Base-by-base conservation (phyloP, 2,113 vertebrate species). In the Macquaria ambigua region DNA sequence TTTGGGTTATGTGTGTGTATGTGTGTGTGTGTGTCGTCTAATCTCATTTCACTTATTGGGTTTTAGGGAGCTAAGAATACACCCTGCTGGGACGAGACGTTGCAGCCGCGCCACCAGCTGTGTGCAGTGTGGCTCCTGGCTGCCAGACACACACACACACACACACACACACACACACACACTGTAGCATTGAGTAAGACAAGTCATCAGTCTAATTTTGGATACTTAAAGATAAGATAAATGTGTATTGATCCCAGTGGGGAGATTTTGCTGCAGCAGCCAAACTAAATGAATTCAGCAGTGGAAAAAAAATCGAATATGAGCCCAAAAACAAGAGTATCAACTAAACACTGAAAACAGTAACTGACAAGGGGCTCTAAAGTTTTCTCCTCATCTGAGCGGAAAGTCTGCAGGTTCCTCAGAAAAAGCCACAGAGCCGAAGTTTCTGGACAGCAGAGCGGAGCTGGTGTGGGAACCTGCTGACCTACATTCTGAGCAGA, bases 21-120 rank as follows among this genome's bases (percentile, higher is more conserved):
- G 46, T 63, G 68, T 77, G 53, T 20, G 78, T 84, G 62, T 83
- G 74, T 83, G 71, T 87, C 58, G 63, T 87, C 87, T 91, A 92
- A 93, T 93, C 89, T 93, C 82, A 92, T 90, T 92, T 90, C 73
- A 84, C 84, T 91, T 91, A 87, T 87, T 92, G 84, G 87, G 84
- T 85, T 93, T 83, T 89, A 82, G 10, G 81, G 84, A 78, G 84
- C 86, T 90, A 90, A 90, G 92, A 91, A 93, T 93, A 93, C 86
- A 87, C 79, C 67, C 84, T 75, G 67, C 77, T 79, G 79, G 73
- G 86, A 88, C 74, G 61, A 88, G 83, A 79, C 28, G 52, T 78
- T 84, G 75, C 81, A 84, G 82, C 63, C 56, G 34, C 53, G 53
- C 77, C 77, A 90, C 81, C 74, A 79, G 86, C 89, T 91, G 90